A percentile compares a stretch with the other conserved stretches of the same genome.
These are phyloP conservation scores for Cremastinae sp. DNA, from an alignment of 2,888 invertebrate genomes.

Conservation along the genomic window DNA sequence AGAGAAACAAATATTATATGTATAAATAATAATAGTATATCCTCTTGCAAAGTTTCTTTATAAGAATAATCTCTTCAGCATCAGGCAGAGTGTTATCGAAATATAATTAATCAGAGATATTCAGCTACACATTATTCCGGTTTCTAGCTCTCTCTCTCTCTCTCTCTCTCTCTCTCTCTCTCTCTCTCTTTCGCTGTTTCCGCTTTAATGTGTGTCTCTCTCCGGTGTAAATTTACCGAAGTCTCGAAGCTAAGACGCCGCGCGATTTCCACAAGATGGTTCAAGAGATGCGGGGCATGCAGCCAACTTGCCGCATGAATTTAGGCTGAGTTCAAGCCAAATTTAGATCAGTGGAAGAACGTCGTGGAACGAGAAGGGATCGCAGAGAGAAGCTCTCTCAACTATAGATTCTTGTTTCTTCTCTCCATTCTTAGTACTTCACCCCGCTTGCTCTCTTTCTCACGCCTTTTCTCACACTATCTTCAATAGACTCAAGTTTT, in stretches of 20 bases:
- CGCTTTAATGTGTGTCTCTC: no score
- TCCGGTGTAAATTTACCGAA: constrained; percentile 31
- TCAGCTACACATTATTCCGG: neutral
- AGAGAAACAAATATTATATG: no score
- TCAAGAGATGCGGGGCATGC: constrained; percentile 51
- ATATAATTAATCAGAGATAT: neutral
- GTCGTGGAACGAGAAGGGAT: constrained; percentile 60
- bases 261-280: constrained; percentile 51
- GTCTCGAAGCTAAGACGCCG: constrained; percentile 24
- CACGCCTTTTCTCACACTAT: neutral
- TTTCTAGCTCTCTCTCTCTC: neutral
- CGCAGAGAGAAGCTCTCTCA: constrained; percentile 46
- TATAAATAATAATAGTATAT: no score
- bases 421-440: constrained; percentile 18
- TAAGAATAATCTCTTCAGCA: no score
- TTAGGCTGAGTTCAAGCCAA: constrained; percentile 72
- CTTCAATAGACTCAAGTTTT: neutral
- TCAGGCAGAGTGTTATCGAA: neutral
- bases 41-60: no score
- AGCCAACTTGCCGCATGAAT: constrained; percentile 67
- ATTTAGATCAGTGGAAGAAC: constrained; percentile 74
- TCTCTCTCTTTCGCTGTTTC: neutral
- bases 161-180: neutral
- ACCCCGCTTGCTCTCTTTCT: neutral
- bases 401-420: constrained; percentile 36